These are phyloP conservation scores for Rhynchomys soricoides DNA, from an alignment of 2,113 vertebrate species.

Conservation along the genomic window DNA sequence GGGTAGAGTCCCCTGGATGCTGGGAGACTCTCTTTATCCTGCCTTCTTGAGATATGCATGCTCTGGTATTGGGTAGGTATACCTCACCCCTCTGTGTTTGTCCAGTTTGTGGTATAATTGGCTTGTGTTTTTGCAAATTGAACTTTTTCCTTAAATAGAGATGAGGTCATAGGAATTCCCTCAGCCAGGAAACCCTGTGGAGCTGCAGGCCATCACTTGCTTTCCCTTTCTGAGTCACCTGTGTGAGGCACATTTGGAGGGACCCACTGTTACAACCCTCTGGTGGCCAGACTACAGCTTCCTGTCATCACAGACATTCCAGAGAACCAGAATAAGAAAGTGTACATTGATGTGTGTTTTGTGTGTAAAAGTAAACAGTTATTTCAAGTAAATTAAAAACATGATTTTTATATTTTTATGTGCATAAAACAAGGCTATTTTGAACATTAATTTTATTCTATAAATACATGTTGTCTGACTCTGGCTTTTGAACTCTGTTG, in stretches of 20 bases:
- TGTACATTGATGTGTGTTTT: not conserved
- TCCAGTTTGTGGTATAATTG: too few relatives aligned
- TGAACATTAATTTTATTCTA: not conserved
- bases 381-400: not conserved
- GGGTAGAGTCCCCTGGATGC: accelerated
- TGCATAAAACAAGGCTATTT: not conserved
- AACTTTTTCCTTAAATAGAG: not conserved
- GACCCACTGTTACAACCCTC: accelerated
- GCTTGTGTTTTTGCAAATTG: not conserved
- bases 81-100: not conserved
- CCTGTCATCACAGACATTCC: not conserved
- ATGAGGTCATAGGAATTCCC: not conserved
- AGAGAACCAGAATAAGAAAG: not conserved
- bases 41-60: accelerated
- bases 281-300: not conserved
- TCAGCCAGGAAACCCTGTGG: not conserved
- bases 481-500: not conserved
- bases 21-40: too few relatives aligned
- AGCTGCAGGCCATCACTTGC: not conserved
- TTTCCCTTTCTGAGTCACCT: not conserved
- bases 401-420: not conserved
- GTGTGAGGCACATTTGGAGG: accelerated
- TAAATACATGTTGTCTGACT: not conserved
- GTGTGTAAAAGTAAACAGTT: not conserved
- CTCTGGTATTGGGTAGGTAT: not conserved